phyloP scores from a whole-genome alignment of 2,113 vertebrate genomes.

The Theristicus caerulescens region DNA sequence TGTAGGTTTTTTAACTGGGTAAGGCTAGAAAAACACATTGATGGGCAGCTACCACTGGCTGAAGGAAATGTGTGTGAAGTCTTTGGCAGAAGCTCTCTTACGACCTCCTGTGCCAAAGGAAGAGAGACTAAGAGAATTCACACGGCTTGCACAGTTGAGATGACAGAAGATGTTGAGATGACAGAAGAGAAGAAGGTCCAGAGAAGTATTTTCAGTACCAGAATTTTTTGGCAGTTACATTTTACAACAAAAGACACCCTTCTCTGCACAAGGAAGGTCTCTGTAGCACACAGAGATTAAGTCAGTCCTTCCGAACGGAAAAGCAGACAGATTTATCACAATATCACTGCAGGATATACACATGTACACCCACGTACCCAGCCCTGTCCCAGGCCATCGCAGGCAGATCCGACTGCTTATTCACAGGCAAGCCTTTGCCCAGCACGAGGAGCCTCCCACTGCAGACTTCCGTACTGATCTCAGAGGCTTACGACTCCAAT shows the following conservation, averaged over 20 bases:
- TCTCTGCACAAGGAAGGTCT: not conserved
- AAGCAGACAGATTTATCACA: not conserved
- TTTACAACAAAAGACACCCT: not conserved
- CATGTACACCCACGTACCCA: not conserved
- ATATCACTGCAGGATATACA: not conserved
- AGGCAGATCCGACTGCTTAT: not conserved
- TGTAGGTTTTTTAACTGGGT: not conserved
- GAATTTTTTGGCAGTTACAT: not conserved
- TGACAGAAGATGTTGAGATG: not conserved
- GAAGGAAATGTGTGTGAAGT: not conserved
- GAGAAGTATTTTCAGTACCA: not conserved
- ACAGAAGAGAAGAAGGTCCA: not conserved
- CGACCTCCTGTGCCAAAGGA: not conserved
- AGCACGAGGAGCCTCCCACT: not conserved
- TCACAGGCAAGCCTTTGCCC: not conserved
- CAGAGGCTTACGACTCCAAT: not conserved
- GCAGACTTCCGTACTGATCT: not conserved
- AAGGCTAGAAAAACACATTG: not conserved
- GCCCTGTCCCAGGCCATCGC: not conserved
- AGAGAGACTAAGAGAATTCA: constrained; percentile 4
- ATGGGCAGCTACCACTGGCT: not conserved
- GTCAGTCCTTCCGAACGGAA: not conserved
- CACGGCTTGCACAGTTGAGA: not conserved
- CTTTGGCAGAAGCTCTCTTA: constrained; percentile 12
- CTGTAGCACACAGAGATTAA: not conserved